Evolutionary conservation across 2,797 vertebrate genomes (phyloP).

Genomic region (Acanthiza pusilla): DNA sequence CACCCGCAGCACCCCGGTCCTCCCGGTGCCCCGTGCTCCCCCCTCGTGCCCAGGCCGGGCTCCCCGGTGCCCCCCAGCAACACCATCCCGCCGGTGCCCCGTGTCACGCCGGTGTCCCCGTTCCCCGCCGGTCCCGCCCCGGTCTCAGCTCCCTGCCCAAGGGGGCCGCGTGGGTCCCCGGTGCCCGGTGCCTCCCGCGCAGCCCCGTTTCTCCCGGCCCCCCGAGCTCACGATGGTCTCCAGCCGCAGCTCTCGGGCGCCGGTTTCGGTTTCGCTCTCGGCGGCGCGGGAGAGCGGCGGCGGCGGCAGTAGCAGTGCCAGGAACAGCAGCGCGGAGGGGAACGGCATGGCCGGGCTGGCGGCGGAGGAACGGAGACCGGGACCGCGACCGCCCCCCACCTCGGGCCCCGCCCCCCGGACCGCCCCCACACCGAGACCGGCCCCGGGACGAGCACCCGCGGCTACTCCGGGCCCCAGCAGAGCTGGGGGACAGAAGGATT

Average conservation of each 20-base stretch:
- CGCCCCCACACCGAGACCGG: background rate
- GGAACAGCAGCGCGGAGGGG: background rate
- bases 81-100: background rate
- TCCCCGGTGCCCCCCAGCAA: background rate
- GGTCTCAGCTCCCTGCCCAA: background rate
- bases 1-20: background rate
- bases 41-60: background rate
- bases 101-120: background rate
- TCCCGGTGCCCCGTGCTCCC: background rate
- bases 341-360: conserved; percentile 43
- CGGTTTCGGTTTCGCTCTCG: conserved; percentile 58
- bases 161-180: background rate
- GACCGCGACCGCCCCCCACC: background rate
- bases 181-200: background rate
- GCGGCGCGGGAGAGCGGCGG: background rate
- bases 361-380: background rate
- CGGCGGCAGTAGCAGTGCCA: conserved; percentile 42
- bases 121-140: background rate
- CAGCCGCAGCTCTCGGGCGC: conserved; percentile 60
- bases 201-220: background rate
- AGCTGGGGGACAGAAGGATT: background rate
- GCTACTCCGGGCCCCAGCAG: background rate
- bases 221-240: conserved; percentile 64
- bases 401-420: background rate
- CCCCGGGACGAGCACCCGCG: background rate